These are phyloP conservation scores for Metopolophium dirhodum DNA, from an alignment of 1,140 invertebrate species.

Conservation along the genomic window DNA sequence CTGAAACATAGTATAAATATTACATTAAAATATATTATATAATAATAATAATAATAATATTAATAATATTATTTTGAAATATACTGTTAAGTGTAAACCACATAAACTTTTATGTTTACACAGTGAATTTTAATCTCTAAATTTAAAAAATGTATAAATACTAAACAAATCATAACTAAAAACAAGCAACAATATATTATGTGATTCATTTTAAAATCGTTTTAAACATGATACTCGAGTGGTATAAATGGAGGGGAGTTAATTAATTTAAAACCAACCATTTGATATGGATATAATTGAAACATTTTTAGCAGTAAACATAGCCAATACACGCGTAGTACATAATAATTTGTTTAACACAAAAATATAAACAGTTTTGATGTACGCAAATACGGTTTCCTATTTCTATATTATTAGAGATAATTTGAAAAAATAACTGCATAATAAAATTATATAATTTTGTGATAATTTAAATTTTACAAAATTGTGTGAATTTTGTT, in stretches of 20 bases:
- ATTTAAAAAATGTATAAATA: neutral
- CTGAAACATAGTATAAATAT: slow-evolving; percentile 21
- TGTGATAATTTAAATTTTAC: too few relatives aligned
- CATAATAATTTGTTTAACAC: neutral
- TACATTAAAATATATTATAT: neutral
- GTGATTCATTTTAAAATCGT: neutral
- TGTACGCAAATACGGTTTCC: neutral
- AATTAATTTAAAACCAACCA: neutral
- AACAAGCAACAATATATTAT: neutral
- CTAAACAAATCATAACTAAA: too few relatives aligned
- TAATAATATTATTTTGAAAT: neutral
- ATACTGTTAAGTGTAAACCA: neutral
- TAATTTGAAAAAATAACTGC: neutral
- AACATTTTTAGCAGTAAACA: neutral
- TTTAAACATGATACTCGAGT: neutral
- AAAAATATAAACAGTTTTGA: neutral
- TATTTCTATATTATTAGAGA: neutral
- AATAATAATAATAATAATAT: too few relatives aligned
- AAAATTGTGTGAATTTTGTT: neutral
- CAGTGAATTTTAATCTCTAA: neutral
- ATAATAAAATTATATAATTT: neutral
- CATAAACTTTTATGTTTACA: neutral
- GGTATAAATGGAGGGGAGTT: neutral
- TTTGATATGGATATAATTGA: neutral
- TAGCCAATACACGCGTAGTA: neutral